phyloP scores from a whole-genome alignment of 2,113 vertebrate species.

The Dermatemys mawii region DNA sequence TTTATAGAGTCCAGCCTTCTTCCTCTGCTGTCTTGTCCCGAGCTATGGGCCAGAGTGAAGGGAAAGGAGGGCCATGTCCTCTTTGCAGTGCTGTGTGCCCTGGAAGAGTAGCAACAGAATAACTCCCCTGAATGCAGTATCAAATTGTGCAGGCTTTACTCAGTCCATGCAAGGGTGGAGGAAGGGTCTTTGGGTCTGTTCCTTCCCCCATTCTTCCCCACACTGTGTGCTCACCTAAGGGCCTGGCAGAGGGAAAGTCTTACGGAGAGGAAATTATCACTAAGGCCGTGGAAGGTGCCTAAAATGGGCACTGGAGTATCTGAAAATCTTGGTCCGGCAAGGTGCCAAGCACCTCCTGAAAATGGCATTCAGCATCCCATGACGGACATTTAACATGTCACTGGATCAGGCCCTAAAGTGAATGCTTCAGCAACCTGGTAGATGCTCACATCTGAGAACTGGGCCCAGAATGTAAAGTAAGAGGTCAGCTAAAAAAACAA shows the following conservation, averaged over 20 bases:
- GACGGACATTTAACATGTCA: accelerated
- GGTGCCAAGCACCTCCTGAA: background rate
- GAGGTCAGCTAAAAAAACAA: background rate
- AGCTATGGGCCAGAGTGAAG: background rate
- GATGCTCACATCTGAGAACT: background rate
- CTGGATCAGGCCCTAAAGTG: accelerated
- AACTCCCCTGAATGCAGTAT: accelerated
- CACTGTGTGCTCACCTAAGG: background rate
- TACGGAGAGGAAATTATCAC: accelerated
- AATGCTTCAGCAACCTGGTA: background rate
- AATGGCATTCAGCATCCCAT: background rate
- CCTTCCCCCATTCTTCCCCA: background rate
- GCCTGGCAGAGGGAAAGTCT: background rate
- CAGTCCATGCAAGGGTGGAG: background rate
- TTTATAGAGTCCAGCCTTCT: background rate
- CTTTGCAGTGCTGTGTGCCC: background rate
- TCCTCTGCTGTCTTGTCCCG: background rate
- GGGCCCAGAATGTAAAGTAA: background rate
- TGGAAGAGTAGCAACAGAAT: background rate
- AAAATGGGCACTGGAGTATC: background rate
- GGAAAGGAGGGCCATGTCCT: background rate
- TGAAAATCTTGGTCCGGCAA: background rate
- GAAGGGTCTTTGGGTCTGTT: background rate
- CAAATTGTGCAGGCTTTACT: accelerated
- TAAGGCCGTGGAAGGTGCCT: background rate